Evolutionary conservation across 2,888 invertebrate genomes (phyloP).

Genomic region (Pristionchus entomophagus): DNA sequence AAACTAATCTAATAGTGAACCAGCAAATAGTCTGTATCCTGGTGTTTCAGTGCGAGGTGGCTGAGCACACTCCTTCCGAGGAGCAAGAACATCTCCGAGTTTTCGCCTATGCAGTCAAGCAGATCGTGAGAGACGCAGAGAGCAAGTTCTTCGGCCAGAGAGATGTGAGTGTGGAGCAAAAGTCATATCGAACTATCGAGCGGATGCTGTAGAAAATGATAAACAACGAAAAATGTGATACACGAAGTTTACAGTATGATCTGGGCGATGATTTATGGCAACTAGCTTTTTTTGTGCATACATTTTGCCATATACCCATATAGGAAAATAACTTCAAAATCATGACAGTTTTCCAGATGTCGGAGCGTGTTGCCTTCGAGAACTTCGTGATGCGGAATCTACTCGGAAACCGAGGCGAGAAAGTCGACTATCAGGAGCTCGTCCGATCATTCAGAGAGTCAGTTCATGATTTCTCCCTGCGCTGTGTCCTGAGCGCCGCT

Average conservation of each 20-base stretch:
- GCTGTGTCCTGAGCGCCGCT: too few species aligned
- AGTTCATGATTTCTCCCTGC: background rate
- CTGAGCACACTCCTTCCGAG: constrained; percentile 26
- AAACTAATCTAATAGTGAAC: too few species aligned
- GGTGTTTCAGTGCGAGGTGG: constrained; percentile 35
- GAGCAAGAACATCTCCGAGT: constrained; percentile 6
- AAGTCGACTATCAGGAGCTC: constrained; percentile 13
- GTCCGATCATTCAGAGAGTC: constrained; percentile 22
- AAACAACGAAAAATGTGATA: too few species aligned
- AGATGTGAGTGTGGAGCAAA: background rate
- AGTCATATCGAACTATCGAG: too few species aligned
- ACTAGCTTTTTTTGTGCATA: too few species aligned
- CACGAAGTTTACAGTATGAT: too few species aligned
- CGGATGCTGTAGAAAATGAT: too few species aligned
- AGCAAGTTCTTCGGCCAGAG: constrained; percentile 13
- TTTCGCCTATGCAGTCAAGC: constrained; percentile 18
- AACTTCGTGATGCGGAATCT: constrained; percentile 34
- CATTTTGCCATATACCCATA: too few species aligned
- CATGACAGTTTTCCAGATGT: constrained; percentile 1
- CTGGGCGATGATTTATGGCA: too few species aligned
- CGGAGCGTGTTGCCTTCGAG: constrained; percentile 35
- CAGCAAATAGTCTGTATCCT: too few species aligned
- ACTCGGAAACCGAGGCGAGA: background rate
- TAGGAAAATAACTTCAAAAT: too few species aligned
- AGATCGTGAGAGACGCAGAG: constrained; percentile 10